Percentiles rank a stretch among this genome's conserved stretches.
Evolutionary conservation across 2,797 vertebrate genomes (phyloP).

Genomic region (Neoniphon sammara): DNA sequence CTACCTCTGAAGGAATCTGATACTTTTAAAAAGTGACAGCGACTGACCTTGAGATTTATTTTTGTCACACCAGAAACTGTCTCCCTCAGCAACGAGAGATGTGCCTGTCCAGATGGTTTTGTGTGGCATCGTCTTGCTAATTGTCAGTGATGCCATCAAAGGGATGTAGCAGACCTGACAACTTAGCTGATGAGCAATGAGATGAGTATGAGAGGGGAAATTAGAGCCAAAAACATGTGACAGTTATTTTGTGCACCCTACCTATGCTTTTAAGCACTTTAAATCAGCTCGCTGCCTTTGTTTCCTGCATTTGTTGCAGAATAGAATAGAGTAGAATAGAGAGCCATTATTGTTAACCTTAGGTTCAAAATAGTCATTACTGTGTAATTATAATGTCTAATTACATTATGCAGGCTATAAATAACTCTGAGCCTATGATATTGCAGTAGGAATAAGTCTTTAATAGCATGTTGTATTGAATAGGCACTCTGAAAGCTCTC

Average conservation of each 20-base stretch:
- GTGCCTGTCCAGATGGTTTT: slow-evolving; percentile 87
- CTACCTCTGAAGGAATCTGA: slow-evolving; percentile 78
- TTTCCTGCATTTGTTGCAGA: slow-evolving; percentile 56
- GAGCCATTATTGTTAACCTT: slow-evolving; percentile 45
- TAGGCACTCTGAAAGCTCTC: slow-evolving; percentile 3
- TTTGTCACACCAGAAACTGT: slow-evolving; percentile 83
- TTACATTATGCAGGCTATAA: slow-evolving; percentile 46
- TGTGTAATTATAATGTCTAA: slow-evolving; percentile 58
- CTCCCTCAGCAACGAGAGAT: slow-evolving; percentile 83
- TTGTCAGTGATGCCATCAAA: slow-evolving; percentile 89
- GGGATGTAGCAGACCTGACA: slow-evolving; percentile 85
- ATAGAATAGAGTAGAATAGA: slow-evolving; percentile 37
- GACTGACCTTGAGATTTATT: slow-evolving; percentile 86
- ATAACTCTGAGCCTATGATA: slow-evolving; percentile 44
- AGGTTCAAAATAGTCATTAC: slow-evolving; percentile 55
- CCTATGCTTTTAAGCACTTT: slow-evolving; percentile 72
- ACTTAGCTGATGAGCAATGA: slow-evolving; percentile 85
- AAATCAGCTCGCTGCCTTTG: slow-evolving; percentile 60
- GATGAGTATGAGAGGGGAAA: slow-evolving; percentile 75
- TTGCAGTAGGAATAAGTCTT: slow-evolving; percentile 28
- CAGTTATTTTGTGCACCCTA: slow-evolving; percentile 72
- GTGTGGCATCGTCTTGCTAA: slow-evolving; percentile 87
- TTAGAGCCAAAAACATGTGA: slow-evolving; percentile 78
- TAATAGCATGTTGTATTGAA: slow-evolving; percentile 32
- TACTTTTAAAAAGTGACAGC: slow-evolving; percentile 83